phyloP scores from a whole-genome alignment of 2,797 vertebrate genomes.

The Simalia tracyae region DNA sequence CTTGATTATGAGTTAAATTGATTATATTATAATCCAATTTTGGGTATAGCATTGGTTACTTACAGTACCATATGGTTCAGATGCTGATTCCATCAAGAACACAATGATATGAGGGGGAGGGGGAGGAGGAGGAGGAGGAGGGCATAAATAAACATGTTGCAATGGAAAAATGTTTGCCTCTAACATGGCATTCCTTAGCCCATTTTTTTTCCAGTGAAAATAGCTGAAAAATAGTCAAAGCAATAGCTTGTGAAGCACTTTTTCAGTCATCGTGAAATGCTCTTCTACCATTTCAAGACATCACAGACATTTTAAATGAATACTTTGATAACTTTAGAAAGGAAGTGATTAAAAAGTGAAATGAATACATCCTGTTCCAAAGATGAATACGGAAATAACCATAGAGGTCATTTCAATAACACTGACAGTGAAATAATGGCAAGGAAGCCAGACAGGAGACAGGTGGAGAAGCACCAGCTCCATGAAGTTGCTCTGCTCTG shows the following conservation, averaged over 20 bases:
- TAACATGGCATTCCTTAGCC: slow-evolving; percentile 38
- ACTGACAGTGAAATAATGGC: slow-evolving; percentile 49
- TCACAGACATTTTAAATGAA: slow-evolving; percentile 63
- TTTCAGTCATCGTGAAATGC: slow-evolving; percentile 68
- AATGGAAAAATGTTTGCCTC: slow-evolving; percentile 46
- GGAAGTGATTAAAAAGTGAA: slow-evolving; percentile 68
- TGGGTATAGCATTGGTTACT: not conserved
- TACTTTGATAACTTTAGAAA: slow-evolving; percentile 57
- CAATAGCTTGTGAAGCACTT: slow-evolving; percentile 45
- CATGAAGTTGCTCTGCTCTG: slow-evolving; percentile 25
- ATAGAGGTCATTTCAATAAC: slow-evolving; percentile 57
- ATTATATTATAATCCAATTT: not conserved
- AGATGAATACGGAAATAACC: slow-evolving; percentile 47
- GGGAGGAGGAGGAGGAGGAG: not conserved
- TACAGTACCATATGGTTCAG: not conserved
- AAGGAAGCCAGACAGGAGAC: slow-evolving; percentile 29
- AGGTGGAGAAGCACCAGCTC: slow-evolving; percentile 14
- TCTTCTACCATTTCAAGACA: slow-evolving; percentile 63
- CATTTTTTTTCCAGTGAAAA: slow-evolving; percentile 41
- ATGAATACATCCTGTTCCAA: slow-evolving; percentile 54
- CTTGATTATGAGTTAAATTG: not conserved
- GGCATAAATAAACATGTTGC: slow-evolving; percentile 15
- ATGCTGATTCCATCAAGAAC: slow-evolving; percentile 38
- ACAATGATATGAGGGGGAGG: not conserved
- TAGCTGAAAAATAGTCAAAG: slow-evolving; percentile 53